Conservation (phyloP, 2,888 invertebrate species). For the Oscheius onirici region DNA sequence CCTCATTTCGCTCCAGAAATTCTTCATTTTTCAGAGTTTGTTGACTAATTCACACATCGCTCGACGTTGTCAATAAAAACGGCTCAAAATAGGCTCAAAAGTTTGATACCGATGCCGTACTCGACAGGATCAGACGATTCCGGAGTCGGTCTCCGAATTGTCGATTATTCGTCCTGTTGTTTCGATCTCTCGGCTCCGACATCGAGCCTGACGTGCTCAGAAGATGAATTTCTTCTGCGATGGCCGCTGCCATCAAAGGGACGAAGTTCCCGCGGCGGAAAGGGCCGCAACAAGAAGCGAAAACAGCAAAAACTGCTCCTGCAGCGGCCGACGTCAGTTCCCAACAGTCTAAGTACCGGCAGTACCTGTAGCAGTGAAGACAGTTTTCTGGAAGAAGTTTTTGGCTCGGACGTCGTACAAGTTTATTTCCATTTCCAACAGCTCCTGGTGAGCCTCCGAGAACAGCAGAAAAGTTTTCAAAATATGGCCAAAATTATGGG, state of each 20-base stretch:
- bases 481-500: conserved; percentile 37
- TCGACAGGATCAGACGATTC: conserved; percentile 30
- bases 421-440: conserved; percentile 52
- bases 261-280: background rate
- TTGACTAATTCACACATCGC: no score
- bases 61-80: no score
- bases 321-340: conserved; percentile 1
- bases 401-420: conserved; percentile 40
- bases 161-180: conserved; percentile 4
- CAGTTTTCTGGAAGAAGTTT: conserved; percentile 1
- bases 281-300: background rate
- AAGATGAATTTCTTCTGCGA: conserved; percentile 10
- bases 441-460: conserved; percentile 37
- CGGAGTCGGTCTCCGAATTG: background rate
- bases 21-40: background rate
- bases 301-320: background rate
- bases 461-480: conserved; percentile 41
- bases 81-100: no score
- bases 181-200: background rate
- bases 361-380: conserved; percentile 20
- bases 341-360: conserved; percentile 5
- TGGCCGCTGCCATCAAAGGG: background rate
- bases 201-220: conserved; percentile 19
- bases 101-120: conserved; percentile 20
- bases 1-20: no score